Conservation (phyloP, 2,113 vertebrate genomes). For the Calypte anna region DNA sequence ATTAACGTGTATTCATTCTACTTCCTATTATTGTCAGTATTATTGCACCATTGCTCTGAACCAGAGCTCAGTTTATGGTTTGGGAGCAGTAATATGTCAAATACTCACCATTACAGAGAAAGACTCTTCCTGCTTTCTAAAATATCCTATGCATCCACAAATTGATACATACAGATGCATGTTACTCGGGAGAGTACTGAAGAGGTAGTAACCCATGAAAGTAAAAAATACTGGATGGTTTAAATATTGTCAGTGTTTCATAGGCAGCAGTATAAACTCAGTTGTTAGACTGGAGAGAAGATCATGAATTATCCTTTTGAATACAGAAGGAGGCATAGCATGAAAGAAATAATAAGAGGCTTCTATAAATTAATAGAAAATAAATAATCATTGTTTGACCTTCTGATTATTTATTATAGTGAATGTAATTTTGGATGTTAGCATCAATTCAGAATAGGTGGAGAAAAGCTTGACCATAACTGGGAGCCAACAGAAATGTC, state of each 20-base stretch:
- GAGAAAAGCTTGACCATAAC: background rate
- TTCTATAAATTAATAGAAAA: background rate
- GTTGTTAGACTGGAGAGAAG: background rate
- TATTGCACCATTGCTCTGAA: background rate
- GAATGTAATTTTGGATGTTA: background rate
- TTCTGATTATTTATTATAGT: background rate
- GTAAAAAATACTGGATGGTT: background rate
- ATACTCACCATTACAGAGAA: background rate
- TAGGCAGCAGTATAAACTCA: background rate
- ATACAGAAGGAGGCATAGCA: background rate
- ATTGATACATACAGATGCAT: too few species aligned
- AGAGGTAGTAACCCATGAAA: background rate
- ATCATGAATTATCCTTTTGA: background rate
- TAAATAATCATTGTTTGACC: background rate
- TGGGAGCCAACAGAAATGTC: background rate
- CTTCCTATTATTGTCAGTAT: background rate
- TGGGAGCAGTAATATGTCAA: background rate
- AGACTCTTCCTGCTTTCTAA: background rate
- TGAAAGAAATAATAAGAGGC: background rate
- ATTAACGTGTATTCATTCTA: background rate
- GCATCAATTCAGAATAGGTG: background rate
- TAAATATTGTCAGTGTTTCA: background rate
- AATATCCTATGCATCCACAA: background rate
- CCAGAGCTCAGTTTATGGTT: background rate
- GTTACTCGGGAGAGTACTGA: background rate